Evolutionary conservation across 2,113 vertebrate genomes (phyloP), one percentile per base, ranked within the genome.

Genomic region (Hiodon tergisus): DNA sequence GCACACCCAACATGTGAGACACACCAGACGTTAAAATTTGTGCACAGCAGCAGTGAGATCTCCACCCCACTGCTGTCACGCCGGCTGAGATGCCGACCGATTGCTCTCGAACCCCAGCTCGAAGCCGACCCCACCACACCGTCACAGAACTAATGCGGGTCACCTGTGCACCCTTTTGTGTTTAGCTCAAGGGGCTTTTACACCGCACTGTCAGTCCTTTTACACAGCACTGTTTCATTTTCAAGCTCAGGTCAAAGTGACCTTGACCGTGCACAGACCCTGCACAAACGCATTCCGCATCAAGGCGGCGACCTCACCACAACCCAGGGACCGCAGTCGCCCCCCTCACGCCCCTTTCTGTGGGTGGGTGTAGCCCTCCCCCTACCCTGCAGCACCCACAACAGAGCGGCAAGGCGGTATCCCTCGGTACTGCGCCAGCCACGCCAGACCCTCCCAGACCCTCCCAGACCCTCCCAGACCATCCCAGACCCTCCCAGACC

Each of bases 401-500:
- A 47, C 61, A 31, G 17, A 57, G 61, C 72, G 2, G 17, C 52
- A 10, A 3, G 65, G 63, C 16, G 54, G 46, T 13, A 58, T 11
- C 5, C 63, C 48, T 46, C 17, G 51, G 16, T 47, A 5, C 57
- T 61, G 58, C 65, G 47, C 14, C 17, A 4, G 63, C 67, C 65
- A 82, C 85, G 78, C 75, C 83, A 78, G 75, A 55, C 71, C 54
- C 78, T 52, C 69, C 62, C 62, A 17, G 50, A 53, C 60, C 52
- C 46, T 65, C 62, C 59, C 70, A 79, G 82, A 46, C 50, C 72
- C 65, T 81, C 71, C 77, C 57, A 76, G 78, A 79, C 76, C 78
- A 77, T 82, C 86, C 77, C 79, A n/a, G n/a, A n/a, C n/a, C n/a
- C n/a, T n/a, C n/a, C n/a, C n/a, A n/a, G n/a, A n/a, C n/a, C n/a